These are phyloP conservation scores for Ormyrus labotus DNA, from an alignment of 2,888 invertebrate genomes.

Conservation along the genomic window DNA sequence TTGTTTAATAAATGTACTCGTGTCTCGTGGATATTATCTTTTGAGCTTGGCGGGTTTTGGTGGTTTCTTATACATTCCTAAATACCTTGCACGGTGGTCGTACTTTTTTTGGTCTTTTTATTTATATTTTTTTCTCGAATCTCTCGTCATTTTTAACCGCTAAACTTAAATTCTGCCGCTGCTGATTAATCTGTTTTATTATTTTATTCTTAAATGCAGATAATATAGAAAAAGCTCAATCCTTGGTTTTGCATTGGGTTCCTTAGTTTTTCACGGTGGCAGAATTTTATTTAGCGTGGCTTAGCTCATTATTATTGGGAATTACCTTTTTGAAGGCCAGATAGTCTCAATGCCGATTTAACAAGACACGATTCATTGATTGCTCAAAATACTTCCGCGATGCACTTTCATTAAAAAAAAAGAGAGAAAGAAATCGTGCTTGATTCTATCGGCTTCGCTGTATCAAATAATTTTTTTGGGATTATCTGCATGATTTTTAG, in stretches of 20 bases:
- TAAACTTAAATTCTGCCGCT: constrained; percentile 18
- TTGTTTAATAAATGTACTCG: constrained; percentile 76
- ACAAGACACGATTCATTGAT: neutral
- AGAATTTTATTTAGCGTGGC: constrained; percentile 43
- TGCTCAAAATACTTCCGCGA: neutral
- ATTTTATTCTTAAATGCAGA: too few species aligned
- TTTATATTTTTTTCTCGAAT: constrained; percentile 52
- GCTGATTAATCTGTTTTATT: neutral
- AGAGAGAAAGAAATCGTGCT: constrained; percentile 6
- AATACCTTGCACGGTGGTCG: constrained; percentile 72
- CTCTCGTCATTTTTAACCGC: constrained; percentile 32
- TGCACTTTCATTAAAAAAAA: neutral
- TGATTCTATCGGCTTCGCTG: constrained; percentile 46
- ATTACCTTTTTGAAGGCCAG: constrained; percentile 22
- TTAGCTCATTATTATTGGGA: constrained; percentile 47
- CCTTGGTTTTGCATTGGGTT: neutral
- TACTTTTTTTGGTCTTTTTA: constrained; percentile 66
- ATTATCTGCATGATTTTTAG: constrained; percentile 48
- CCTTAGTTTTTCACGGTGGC: neutral
- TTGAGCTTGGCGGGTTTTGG: constrained; percentile 75
- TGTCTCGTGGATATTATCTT: constrained; percentile 74
- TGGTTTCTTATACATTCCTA: constrained; percentile 72
- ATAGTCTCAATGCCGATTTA: constrained; percentile 35
- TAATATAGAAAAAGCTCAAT: neutral
- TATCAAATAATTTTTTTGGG: constrained; percentile 34